Base-by-base conservation (phyloP, 2,113 vertebrate genomes). In the Cololabis saira region DNA sequence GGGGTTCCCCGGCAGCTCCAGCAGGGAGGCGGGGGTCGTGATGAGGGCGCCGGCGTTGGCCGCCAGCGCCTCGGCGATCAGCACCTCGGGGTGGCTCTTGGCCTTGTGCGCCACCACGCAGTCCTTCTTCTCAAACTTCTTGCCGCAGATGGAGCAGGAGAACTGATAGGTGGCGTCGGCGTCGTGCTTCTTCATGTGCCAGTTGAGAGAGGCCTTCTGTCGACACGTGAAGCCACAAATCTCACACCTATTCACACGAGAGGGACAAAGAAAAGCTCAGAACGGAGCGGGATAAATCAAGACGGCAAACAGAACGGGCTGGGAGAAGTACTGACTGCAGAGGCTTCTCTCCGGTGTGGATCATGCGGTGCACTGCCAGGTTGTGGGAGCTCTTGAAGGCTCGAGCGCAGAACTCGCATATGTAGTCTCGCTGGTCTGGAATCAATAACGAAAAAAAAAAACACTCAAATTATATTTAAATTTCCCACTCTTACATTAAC, bases 101-200 rank as follows among this genome's bases (percentile, higher is more conserved):
- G 97, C 96, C 83, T 99, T 99, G 78, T 99, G 98, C 11, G 96
- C 96, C 77, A 99, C 97, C 0, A 99, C 96, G 0, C 98, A 98
- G 94, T 99, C 98, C 91, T 98, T 99, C 93, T 99, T 99, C 91
- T 99, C 98, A 52, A 99, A 99, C 71, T 98, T 98, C 92, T 99
- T 99, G 82, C 96, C 96, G 3, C 98, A 99, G 81, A 99, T 97
- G 82, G 95, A 96, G 90, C 98, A 99, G 88, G 97, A 98, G 80
- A 99, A 99, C 87, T 98, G 97, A 88, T 99, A 99, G 72, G 95
- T 96, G 83, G 98, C 96, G 68, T 98, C 96, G 0, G 97, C 97
- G 0, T 99, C 97, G 0, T 99, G 98, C 67, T 99, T 99, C 93
- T 98, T 99, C 97, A 99, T 99, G 93, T 99, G 98, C 98, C 98